Evolutionary conservation across 2,113 vertebrate species (phyloP).

Genomic region (Cyanoderma ruficeps): DNA sequence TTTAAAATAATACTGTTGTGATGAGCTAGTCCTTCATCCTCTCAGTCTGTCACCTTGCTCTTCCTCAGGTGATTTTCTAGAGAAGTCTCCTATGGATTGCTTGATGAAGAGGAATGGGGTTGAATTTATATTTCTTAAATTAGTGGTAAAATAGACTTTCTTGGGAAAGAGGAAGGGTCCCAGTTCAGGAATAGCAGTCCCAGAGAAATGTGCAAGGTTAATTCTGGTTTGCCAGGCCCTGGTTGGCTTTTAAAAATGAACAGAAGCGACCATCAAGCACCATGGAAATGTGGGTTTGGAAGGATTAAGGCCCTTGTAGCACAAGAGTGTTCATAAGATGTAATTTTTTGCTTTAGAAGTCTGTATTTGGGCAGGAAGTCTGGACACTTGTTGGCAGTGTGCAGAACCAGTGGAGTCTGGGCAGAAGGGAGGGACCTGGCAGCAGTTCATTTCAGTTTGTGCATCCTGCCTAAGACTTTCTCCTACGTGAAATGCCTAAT

Average conservation of each 20-base stretch:
- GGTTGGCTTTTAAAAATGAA: not conserved
- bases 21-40: not conserved
- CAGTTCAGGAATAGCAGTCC: not conserved
- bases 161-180: not conserved
- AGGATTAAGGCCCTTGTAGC: not conserved
- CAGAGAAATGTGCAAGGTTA: not conserved
- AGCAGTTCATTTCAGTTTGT: not conserved
- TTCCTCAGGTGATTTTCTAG: not conserved
- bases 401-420: not conserved
- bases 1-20: not conserved
- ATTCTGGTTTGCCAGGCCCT: not conserved
- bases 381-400: not conserved
- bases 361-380: not conserved
- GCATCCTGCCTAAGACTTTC: not conserved
- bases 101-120: not conserved
- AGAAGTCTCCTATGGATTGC: not conserved
- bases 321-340: not conserved
- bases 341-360: not conserved
- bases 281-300: not conserved
- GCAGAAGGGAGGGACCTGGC: not conserved
- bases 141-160: not conserved
- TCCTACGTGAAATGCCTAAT: rapidly evolving
- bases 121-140: not conserved
- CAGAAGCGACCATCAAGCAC: not conserved
- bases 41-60: not conserved